Evolutionary conservation across 2,888 invertebrate species (phyloP), one percentile per base, ranked within the genome.

Genomic region (Lobophora halterata): DNA sequence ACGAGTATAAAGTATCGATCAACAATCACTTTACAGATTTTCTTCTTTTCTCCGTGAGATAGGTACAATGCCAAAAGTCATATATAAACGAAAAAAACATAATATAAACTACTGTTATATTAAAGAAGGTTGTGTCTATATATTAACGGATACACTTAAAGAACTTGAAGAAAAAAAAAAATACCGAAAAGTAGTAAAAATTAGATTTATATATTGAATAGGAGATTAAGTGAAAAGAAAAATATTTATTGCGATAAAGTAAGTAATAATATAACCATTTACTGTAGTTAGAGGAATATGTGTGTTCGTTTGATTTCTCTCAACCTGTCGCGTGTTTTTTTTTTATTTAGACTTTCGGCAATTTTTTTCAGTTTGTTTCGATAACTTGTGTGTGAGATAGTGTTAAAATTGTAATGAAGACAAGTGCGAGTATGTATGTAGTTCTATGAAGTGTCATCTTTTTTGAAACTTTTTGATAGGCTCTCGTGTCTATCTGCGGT

Each of bases 111-210:
- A 83, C 80, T 80, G 77, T 79, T 81, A 77, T 74, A 74, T n/a
- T n/a, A 76, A 59, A 52, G 71, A 78, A 75, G 86, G 86, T 87
- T 87, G 86, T 87, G 86, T 87, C 86, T 82, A 80, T 76, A 67
- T 53, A 67, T 65, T 76, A 80, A 81, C 65, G 68, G 79, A 81
- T 76, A 82, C 79, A 79, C 72, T 56, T 58, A 65, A 67, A 69
- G 49, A 49, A 49, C 45, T 44, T 48, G 42, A 40, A 43, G 16
- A 27, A 34, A 55, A 55, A 46, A 50, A 50, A 55, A 54, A 71
- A 28, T 46, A 71, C 72, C 68, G 72, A 75, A 61, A 68, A 52
- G 69, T 76, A 79, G 74, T 58, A 63, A 71, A 71, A 76, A 75
- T 69, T 81, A 83, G 81, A 82, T 79, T 78, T 85, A 85, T 85